Conservation (phyloP, 2,113 vertebrate species). For the Boulengeromyrus knoepffleri region DNA sequence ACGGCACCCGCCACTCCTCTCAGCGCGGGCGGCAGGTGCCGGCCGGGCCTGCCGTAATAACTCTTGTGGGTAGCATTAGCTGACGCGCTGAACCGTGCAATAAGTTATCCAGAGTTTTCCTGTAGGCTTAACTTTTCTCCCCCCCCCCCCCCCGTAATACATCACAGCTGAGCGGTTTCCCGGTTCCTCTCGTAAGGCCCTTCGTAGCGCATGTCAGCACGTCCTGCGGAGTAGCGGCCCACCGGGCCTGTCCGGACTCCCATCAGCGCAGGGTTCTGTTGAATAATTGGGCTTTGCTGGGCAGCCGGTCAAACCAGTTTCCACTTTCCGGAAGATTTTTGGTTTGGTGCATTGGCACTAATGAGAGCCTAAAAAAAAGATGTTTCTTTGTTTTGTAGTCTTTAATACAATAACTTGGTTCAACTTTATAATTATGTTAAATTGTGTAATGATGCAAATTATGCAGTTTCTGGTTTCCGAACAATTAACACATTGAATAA, state of each 20-base stretch:
- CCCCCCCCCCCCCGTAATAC: not conserved
- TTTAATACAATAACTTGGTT: not conserved
- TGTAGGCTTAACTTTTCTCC: conserved; percentile 3
- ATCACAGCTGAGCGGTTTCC: not conserved
- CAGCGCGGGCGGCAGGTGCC: not conserved
- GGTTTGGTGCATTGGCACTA: not conserved
- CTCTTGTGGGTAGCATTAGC: conserved; percentile 8
- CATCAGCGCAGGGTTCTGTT: not conserved
- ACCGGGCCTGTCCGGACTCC: not conserved
- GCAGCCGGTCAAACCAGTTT: not conserved
- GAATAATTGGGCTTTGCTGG: not conserved
- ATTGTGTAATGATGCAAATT: not conserved
- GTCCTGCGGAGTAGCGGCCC: not conserved
- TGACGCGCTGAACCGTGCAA: not conserved
- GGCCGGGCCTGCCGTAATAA: conserved; percentile 13
- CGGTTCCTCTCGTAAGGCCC: not conserved
- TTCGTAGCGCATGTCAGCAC: not conserved
- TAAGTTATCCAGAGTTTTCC: conserved; percentile 16
- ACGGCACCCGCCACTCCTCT: not conserved
- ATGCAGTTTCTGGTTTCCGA: not conserved
- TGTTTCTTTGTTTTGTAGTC: not conserved
- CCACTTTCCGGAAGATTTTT: not conserved
- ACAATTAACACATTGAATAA: not conserved
- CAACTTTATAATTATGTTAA: not conserved
- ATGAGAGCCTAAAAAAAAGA: not conserved